Percentiles rank a stretch among this genome's conserved stretches.
Conservation (phyloP, 2,888 invertebrate species). For the Leptopilina myrica region DNA sequence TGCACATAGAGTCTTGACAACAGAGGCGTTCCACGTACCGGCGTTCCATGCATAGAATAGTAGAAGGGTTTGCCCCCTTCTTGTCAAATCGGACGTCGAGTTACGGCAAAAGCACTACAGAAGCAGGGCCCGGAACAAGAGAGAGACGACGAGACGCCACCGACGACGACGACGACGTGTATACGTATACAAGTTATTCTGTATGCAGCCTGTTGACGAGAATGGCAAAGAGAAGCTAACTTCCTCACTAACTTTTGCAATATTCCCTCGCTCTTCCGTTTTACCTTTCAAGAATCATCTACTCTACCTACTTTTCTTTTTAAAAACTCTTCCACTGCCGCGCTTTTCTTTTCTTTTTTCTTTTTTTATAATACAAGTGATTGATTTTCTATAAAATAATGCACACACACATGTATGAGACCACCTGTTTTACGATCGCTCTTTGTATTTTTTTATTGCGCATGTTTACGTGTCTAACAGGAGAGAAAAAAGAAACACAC, state of each 20-base stretch:
- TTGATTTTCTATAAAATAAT: background rate
- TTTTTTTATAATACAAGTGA: background rate
- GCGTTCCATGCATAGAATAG: constrained; percentile 60
- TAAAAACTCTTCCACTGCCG: background rate
- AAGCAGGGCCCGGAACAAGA: constrained; percentile 50
- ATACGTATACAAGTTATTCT: constrained; percentile 57
- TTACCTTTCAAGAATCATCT: constrained; percentile 48
- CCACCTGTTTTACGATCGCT: constrained; percentile 8
- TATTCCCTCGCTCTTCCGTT: constrained; percentile 66
- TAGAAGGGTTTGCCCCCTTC: constrained; percentile 56
- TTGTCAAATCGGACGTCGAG: constrained; percentile 62
- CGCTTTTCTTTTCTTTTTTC: background rate
- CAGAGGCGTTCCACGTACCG: constrained; percentile 48
- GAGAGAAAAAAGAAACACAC: no score
- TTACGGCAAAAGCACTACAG: constrained; percentile 52
- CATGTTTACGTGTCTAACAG: no score
- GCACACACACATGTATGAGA: background rate
- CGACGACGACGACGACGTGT: constrained; percentile 45
- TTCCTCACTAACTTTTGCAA: constrained; percentile 65
- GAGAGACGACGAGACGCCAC: constrained; percentile 38
- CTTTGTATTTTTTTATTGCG: background rate
- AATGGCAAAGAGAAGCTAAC: constrained; percentile 55
- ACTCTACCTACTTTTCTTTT: constrained; percentile 40
- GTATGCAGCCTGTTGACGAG: constrained; percentile 64
- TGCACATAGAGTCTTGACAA: constrained; percentile 46